phyloP scores from a whole-genome alignment of 2,888 invertebrate genomes.

The Polyommatus icarus region DNA sequence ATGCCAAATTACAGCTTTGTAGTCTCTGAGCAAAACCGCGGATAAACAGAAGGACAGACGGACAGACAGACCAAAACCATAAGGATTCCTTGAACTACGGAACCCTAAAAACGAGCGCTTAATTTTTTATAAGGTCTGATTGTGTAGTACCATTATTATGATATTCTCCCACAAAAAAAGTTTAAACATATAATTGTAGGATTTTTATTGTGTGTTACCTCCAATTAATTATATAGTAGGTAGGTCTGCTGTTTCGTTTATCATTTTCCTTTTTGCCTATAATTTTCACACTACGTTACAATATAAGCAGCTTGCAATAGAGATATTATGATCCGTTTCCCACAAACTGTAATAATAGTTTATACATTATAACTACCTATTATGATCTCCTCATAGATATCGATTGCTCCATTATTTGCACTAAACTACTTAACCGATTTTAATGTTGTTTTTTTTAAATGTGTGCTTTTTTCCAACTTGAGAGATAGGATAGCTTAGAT shows the following conservation, averaged over 20 bases:
- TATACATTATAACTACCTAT: background rate
- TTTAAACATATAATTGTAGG: background rate
- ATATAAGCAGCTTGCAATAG: background rate
- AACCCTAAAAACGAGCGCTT: background rate
- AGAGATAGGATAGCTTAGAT: no score
- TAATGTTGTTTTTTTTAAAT: no score
- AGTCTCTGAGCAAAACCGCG: no score
- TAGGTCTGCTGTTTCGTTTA: no score
- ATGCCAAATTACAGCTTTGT: no score
- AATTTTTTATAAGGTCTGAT: background rate
- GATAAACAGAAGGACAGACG: no score
- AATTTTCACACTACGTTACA: constrained; percentile 25
- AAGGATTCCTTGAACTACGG: no score
- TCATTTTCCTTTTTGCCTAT: no score
- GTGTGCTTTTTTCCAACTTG: no score
- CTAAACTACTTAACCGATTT: no score
- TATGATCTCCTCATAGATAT: constrained; percentile 14
- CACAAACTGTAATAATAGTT: constrained; percentile 16
- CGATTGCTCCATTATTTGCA: constrained; percentile 10
- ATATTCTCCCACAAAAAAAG: background rate
- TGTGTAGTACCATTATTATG: background rate
- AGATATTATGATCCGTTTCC: constrained; percentile 1
- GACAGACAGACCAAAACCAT: no score
- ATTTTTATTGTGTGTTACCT: background rate
- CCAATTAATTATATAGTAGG: background rate